Base-by-base conservation (phyloP, 2,113 vertebrate species). In the Cacatua alba region DNA sequence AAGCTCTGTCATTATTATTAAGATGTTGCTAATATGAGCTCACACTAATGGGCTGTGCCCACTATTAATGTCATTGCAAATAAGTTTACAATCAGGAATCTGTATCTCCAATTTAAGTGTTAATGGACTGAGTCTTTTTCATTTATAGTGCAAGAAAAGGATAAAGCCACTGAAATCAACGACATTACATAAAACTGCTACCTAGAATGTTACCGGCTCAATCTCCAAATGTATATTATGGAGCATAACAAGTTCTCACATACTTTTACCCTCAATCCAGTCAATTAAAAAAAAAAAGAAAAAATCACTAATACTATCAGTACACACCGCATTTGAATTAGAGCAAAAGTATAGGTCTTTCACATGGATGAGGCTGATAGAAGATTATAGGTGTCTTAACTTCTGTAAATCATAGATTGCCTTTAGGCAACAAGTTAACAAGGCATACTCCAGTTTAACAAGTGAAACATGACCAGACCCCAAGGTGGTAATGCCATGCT, bases 61-160 rank as follows among this genome's bases (percentile, higher is more conserved):
- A 94, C 82, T 95, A 90, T 96, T 97, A 96, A 91, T 97, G 94
- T 94, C 89, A 88, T 17, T 68, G 80, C 75, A 90, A 94, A 89
- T 46, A 91, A 91, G 80, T 88, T 81, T 94, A 95, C 57, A 96
- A 96, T 86, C 95, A 92, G 70, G 80, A 91, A 86, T 88, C 71
- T 81, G 20, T 87, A 87, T 84, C 84, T 89, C 83, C 88, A 90
- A 94, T 96, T 96, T 94, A 96, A 96, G 97, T 91, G 91, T 94
- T 97, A 96, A 96, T 96, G 86, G 94, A 95, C 86, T 84, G 86
- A 94, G 44, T 63, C 91, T 94, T 93, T 91, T 86, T 79, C 86
- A 82, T 93, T 95, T 91, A 43, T 52, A 92, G 83, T 53, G 37
- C 62, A 82, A 94, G 86, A 59, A 92, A 76, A 92, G 57, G 44